Conservation (phyloP, 2,113 vertebrate genomes). For the Periophthalmodon schlosseri region DNA sequence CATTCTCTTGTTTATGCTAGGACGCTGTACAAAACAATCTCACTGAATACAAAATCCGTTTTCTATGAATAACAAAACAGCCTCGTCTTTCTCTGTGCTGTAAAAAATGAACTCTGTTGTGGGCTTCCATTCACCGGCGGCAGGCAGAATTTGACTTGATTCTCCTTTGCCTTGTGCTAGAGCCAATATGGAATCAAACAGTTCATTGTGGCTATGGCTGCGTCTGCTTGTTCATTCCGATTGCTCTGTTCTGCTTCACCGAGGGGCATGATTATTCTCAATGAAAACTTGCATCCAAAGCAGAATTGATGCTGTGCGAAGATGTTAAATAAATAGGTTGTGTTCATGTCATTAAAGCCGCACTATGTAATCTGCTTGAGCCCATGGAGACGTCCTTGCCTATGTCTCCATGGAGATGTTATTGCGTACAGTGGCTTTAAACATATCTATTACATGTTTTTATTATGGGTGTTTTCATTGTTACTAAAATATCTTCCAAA, state of each 20-base stretch:
- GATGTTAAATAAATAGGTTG: neutral
- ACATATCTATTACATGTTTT: too few species aligned
- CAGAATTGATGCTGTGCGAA: neutral
- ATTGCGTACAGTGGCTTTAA: too few species aligned
- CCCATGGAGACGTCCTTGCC: too few species aligned
- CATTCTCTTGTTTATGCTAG: conserved; percentile 34
- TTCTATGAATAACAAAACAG: conserved; percentile 53
- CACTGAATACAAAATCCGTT: conserved; percentile 49
- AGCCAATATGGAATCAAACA: conserved; percentile 32
- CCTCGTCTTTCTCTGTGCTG: conserved; percentile 17
- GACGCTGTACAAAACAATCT: conserved; percentile 45
- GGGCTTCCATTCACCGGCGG: conserved; percentile 31
- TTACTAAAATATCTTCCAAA: too few species aligned
- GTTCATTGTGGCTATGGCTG: conserved; percentile 35
- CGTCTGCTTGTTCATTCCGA: conserved; percentile 9
- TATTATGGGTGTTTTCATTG: too few species aligned
- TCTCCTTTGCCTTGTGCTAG: conserved; percentile 10
- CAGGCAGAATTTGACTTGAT: conserved; percentile 21
- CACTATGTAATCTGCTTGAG: neutral
- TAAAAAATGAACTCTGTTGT: conserved; percentile 31
- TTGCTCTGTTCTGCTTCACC: conserved; percentile 8
- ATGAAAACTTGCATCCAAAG: neutral
- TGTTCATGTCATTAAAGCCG: neutral
- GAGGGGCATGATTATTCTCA: conserved; percentile 6
- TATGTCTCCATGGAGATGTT: too few species aligned